Evolutionary conservation across 2,113 vertebrate species (phyloP).

Genomic region (Sorex araneus): DNA sequence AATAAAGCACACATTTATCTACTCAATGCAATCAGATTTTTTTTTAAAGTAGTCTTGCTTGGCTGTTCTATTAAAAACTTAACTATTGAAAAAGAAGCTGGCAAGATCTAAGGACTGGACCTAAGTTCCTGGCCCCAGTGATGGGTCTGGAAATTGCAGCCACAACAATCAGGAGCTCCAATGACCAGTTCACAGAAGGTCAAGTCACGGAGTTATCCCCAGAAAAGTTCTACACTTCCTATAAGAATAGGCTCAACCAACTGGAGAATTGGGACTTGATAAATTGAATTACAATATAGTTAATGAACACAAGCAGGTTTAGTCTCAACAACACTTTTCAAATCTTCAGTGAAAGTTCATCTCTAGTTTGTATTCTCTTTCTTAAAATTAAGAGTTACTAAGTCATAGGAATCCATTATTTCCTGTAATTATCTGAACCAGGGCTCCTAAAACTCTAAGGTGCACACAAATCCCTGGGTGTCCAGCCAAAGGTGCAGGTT

Average conservation of each 20-base stretch:
- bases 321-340: slow-evolving; percentile 46
- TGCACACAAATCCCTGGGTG: neutral
- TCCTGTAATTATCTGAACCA: slow-evolving; percentile 15
- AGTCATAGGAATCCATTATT: slow-evolving; percentile 10
- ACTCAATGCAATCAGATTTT: slow-evolving; percentile 65
- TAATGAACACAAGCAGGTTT: slow-evolving; percentile 30
- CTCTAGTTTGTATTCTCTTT: neutral
- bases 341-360: slow-evolving; percentile 49
- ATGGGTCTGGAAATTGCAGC: slow-evolving; percentile 79
- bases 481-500: neutral
- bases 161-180: slow-evolving; percentile 76
- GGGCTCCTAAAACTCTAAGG: neutral
- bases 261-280: neutral
- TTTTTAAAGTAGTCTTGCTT: slow-evolving; percentile 12
- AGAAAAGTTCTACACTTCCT: slow-evolving; percentile 65
- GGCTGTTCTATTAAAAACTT: slow-evolving; percentile 76
- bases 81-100: slow-evolving; percentile 71
- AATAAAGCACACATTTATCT: slow-evolving; percentile 39
- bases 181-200: slow-evolving; percentile 78
- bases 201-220: slow-evolving; percentile 65
- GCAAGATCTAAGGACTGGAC: slow-evolving; percentile 72
- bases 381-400: neutral
- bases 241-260: slow-evolving; percentile 41
- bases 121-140: slow-evolving; percentile 62
- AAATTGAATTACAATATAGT: slow-evolving; percentile 21